Conservation (phyloP, 2,113 vertebrate genomes). For the Mirza zaza region DNA sequence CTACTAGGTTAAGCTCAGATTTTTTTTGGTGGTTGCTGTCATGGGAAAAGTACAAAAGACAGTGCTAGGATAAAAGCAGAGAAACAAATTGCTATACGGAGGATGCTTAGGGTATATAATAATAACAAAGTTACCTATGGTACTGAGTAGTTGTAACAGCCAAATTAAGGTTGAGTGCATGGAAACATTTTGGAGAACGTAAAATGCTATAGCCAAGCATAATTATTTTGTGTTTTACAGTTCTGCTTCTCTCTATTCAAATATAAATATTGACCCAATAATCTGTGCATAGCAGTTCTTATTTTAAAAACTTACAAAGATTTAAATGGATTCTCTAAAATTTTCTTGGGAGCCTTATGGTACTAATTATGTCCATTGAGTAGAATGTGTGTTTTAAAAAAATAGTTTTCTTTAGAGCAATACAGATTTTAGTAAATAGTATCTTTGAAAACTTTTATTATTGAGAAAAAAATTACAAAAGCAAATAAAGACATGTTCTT, state of each 20-base stretch:
- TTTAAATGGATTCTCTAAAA: neutral
- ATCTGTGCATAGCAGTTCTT: slow-evolving; percentile 1
- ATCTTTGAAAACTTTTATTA: neutral
- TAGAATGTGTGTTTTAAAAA: slow-evolving; percentile 38
- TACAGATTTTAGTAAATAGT: slow-evolving; percentile 5
- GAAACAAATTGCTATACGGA: neutral
- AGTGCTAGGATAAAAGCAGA: neutral
- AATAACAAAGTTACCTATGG: neutral
- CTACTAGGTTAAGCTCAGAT: neutral
- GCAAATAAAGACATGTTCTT: neutral
- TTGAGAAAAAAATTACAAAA: neutral
- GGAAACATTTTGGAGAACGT: neutral
- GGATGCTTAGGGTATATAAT: neutral
- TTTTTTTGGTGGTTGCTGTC: neutral
- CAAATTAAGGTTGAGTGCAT: neutral
- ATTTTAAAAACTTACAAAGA: neutral
- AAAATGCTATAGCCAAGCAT: neutral
- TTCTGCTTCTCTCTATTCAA: slow-evolving; percentile 20
- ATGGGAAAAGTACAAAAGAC: neutral
- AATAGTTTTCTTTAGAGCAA: neutral
- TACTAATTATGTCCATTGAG: slow-evolving; percentile 14
- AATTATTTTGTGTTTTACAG: neutral
- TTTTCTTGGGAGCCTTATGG: neutral
- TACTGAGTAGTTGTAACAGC: neutral
- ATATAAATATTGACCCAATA: neutral